Base-by-base conservation (phyloP, 2,113 vertebrate species). In the Hypocryptadius cinnamomeus region DNA sequence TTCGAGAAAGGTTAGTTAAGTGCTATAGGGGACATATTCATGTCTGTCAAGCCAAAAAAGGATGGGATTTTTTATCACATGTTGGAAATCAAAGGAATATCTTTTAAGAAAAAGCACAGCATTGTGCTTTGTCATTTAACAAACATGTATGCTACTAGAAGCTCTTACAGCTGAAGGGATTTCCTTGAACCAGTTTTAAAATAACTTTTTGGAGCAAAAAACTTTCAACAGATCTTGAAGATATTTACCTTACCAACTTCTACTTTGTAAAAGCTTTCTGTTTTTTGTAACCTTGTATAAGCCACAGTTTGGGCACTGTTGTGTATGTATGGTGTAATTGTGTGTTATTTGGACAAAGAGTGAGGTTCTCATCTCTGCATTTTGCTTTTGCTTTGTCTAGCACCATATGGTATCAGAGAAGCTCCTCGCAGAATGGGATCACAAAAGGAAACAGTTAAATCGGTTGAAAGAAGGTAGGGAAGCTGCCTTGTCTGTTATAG, bases 371-470 rank as follows among this genome's bases (percentile, higher is more conserved):
- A 87, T 79, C 3, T 74, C 37, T 47, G 14, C 39, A 1, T 85
- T 89, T 8, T 63, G 33, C 65, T 5, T 92, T 73, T 94, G 57
- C 83, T 95, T 81, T 97, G 14, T 64, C 11, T 90, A 99, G 99
- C 99, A 89, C 99, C 99, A 3, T 99, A 99, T 50, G 99, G 99
- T 51, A 98, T 99, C 92, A 98, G 99, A 90, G 99, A 99, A 97
- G 99, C 99, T 65, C 99, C 99, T 51, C 98, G 99, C 91, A 99
- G 98, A 98, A 99, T 97, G 9, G 99, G 98, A 24, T 99, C 99
- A 42, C 98, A 98, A 90, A 99, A 98, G 95, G 98, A 99, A 91
- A 91, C 96, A 23, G 84, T 94, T 15, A 99, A 98, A 95, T 97
- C 98, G 0, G 78, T 97, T 42, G 98, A 99, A 56, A 98, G 96